Evolutionary conservation across 2,797 vertebrate genomes (phyloP), one percentile per base, ranked within the genome.

Genomic region (Muscicapa striata): DNA sequence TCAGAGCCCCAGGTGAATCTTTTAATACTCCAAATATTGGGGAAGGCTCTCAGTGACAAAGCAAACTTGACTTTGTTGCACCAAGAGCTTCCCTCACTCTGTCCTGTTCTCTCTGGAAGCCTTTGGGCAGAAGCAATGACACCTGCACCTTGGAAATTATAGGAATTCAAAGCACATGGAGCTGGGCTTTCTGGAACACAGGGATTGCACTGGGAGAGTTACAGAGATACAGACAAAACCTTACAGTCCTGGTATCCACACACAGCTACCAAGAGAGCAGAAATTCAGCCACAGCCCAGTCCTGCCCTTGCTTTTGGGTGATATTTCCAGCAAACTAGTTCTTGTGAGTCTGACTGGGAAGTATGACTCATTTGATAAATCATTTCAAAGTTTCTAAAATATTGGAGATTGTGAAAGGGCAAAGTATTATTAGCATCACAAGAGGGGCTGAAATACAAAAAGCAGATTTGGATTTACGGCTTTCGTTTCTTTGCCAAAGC

Each of bases 321-420:
- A 26, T 63, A 62, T 86, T 91, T 90, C 41, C 74, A 95, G 92
- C 46, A 49, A 77, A 40, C 61, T 82, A 64, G 57, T 36, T 84
- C 80, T 49, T 32, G 22, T n/a, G 41, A 93, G 63, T 30, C 59
- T 5, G 4, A 16, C 4, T 88, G 80, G 89, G 73, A 92, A 90
- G 34, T 18, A 75, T 52, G 55, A 93, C 84, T 91, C 70, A 81
- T 89, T 61, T 70, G 52, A 87, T 81, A 91, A 92, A 95, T 61
- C 20, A 88, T 87, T 89, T 91, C 67, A 86, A 88, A 93, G 85
- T 92, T 91, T 85, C 76, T 92, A 92, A 86, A 84, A 75, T 80
- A 91, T 7, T 93, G 84, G 84, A 86, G 62, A 85, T 51, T 82
- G 55, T 66, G 79, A 96, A 97, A 96, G 91, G 91, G 82, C 73